Evolutionary conservation across 2,797 vertebrate genomes (phyloP).

Genomic region (Ptychadena robeensis): DNA sequence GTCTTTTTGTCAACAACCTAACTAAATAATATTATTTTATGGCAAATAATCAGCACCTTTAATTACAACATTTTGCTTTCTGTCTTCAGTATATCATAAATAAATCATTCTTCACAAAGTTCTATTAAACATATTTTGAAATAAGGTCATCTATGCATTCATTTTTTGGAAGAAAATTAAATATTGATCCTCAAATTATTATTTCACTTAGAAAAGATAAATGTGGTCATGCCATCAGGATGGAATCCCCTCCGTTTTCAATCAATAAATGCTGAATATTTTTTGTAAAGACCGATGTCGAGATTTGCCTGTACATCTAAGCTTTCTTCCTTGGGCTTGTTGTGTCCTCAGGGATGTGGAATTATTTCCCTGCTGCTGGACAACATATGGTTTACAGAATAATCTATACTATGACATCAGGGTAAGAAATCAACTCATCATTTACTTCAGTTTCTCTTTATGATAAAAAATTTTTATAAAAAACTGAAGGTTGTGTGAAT

Average conservation of each 20-base stretch:
- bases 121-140: too few relatives aligned
- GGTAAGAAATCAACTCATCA: constrained; percentile 11
- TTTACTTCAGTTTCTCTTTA: not conserved
- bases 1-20: too few relatives aligned
- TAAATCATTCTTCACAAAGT: too few relatives aligned
- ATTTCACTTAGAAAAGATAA: constrained; percentile 9
- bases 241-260: constrained; percentile 3
- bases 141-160: not conserved
- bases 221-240: constrained; percentile 3
- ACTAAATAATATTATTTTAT: too few relatives aligned
- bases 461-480: constrained; percentile 25
- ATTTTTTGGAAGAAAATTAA: constrained; percentile 7
- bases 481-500: constrained; percentile 30
- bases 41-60: not conserved
- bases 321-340: constrained; percentile 29
- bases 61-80: not conserved
- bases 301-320: constrained; percentile 25
- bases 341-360: constrained; percentile 42
- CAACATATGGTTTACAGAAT: constrained; percentile 44
- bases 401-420: constrained; percentile 39
- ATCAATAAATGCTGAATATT: constrained; percentile 50
- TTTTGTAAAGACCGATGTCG: not conserved
- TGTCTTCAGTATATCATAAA: too few relatives aligned
- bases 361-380: constrained; percentile 40
- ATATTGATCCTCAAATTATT: constrained; percentile 19